Percentiles rank a stretch among this genome's conserved stretches.
Conservation (phyloP, 2,113 vertebrate species). For the Bettongia penicillata region DNA sequence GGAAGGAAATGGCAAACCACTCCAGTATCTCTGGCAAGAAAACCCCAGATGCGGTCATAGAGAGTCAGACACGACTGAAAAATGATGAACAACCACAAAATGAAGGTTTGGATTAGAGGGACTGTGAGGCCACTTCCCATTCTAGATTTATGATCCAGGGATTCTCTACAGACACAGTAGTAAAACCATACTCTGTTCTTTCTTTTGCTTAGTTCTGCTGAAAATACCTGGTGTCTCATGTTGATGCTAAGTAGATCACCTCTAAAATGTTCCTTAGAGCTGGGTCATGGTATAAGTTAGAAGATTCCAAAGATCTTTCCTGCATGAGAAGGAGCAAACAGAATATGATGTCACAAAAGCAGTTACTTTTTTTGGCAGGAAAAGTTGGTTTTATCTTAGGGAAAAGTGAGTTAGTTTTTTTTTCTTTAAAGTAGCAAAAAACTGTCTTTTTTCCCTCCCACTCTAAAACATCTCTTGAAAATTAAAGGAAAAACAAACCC, state of each 20-base stretch:
- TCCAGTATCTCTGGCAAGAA: not conserved
- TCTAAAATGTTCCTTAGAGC: not conserved
- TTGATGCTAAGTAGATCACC: not conserved
- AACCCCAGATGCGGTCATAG: not conserved
- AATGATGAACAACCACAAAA: not conserved
- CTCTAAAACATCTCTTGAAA: not conserved
- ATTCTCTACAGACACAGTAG: not conserved
- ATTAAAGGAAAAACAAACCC: not conserved
- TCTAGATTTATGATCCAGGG: not conserved
- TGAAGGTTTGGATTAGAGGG: no score
- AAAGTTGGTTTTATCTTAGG: not conserved
- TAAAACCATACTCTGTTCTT: not conserved
- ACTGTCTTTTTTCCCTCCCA: not conserved
- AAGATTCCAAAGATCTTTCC: not conserved
- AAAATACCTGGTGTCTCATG: not conserved
- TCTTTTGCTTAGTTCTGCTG: not conserved
- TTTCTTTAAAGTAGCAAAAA: not conserved
- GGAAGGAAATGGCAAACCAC: not conserved
- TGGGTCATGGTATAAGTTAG: not conserved
- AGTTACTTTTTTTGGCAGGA: not conserved
- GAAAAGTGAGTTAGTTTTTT: no score
- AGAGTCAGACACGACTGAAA: not conserved
- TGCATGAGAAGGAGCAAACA: not conserved
- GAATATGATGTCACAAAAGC: not conserved
- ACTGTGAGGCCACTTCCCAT: not conserved